Evolutionary conservation across 2,113 vertebrate genomes (phyloP), one percentile per base, ranked within the genome.

Genomic region (Baryphthengus martii): DNA sequence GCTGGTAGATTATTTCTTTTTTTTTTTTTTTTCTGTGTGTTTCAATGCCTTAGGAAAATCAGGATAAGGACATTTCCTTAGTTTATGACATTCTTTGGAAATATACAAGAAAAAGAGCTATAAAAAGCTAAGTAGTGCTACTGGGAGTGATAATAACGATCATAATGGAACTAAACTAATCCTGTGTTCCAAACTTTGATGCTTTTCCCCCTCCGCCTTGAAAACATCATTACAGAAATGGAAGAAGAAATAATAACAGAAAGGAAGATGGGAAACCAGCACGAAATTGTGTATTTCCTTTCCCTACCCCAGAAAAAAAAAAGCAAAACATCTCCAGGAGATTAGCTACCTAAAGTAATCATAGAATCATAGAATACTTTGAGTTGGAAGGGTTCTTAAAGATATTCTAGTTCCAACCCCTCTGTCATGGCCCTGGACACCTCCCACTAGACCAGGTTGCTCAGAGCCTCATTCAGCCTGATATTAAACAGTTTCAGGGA

Each of bases 161-260:
- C 52, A 75, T 74, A 90, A 93, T 77, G 58, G 55, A 94, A 50
- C 6, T 65, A 66, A 89, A 95, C 74, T 4, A 12, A 90, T 11
- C 19, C 39, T 63, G 3, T 65, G 29, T 88, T 91, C 47, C 50
- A 86, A 88, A 88, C 3, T 55, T 71, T 31, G 20, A 67, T 73
- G 25, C 0, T 13, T 58, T 17, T 44, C 29, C 37, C 21, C n/a
- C n/a, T n/a, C n/a, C n/a, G n/a, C n/a, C 33, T 63, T 88, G 55
- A 76, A 85, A 88, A 90, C 91, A 77, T 66, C 24, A 85, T 91
- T 88, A 91, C 9, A 80, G 62, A 96, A 94, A 91, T 66, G 13
- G 40, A 86, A 85, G 16, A 17, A 47, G 13, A 88, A 93, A 77
- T 66, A 82, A 71, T 67, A 50, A 74, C 29, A 83, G 55, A 62